phyloP scores from a whole-genome alignment of 2,797 vertebrate species.

The Gymnodraco acuticeps region DNA sequence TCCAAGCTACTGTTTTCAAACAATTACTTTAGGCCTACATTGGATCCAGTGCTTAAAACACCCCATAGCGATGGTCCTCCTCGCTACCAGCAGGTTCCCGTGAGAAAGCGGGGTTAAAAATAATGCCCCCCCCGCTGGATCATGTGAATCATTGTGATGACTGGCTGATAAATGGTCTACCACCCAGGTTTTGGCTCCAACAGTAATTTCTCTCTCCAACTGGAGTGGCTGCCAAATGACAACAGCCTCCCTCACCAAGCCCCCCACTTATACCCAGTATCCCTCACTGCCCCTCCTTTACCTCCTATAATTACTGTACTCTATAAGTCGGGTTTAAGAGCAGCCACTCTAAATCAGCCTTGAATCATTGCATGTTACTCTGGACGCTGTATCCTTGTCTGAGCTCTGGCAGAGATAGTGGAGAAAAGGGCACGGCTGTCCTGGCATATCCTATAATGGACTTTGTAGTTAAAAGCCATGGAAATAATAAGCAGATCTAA shows the following conservation, averaged over 20 bases:
- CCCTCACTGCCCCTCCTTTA: slow-evolving; percentile 39
- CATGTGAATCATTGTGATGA: slow-evolving; percentile 69
- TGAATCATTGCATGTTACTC: slow-evolving; percentile 62
- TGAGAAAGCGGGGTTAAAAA: slow-evolving; percentile 52
- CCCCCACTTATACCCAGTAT: slow-evolving; percentile 42
- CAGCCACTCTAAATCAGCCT: slow-evolving; percentile 77
- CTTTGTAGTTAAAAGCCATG: slow-evolving; percentile 83
- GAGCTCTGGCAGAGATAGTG: slow-evolving; percentile 69
- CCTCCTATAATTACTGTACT: slow-evolving; percentile 74
- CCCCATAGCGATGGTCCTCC: slow-evolving; percentile 50
- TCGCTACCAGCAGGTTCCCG: slow-evolving; percentile 53
- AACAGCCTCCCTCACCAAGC: slow-evolving; percentile 52
- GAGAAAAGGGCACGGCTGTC: slow-evolving; percentile 81
- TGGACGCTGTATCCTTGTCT: slow-evolving; percentile 78
- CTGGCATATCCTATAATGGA: slow-evolving; percentile 83
- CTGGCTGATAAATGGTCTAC: slow-evolving; percentile 73
- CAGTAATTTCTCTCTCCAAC: slow-evolving; percentile 64
- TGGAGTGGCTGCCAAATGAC: slow-evolving; percentile 71
- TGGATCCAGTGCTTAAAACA: slow-evolving; percentile 49
- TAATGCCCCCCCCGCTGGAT: slow-evolving; percentile 68
- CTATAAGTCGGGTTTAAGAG: slow-evolving; percentile 75
- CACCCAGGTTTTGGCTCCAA: slow-evolving; percentile 61
- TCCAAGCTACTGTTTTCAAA: slow-evolving; percentile 40
- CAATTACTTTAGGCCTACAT: slow-evolving; percentile 38
- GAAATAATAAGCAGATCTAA: slow-evolving; percentile 79